Evolutionary conservation across 2,797 vertebrate species (phyloP), one percentile per base, ranked within the genome.

Genomic region (Amblyopsis hoosieri): DNA sequence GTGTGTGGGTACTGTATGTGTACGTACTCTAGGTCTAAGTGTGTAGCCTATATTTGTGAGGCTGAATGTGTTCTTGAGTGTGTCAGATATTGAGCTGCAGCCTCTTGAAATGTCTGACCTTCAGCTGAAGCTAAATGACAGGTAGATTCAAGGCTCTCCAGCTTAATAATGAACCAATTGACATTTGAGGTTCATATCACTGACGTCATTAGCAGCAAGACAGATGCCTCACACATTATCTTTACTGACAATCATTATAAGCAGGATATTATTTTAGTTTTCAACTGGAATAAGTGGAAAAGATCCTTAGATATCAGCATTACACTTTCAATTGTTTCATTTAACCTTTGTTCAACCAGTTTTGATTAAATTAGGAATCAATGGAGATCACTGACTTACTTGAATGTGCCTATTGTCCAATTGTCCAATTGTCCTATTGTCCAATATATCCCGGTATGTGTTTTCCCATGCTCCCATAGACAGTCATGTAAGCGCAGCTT

Each of bases 141-240:
- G 75, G 76, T 80, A 62, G 74, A 68, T 79, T 75, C 66, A 53
- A 47, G 67, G 64, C 62, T 42, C 61, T 66, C 66, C 57, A 64
- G 63, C 84, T 81, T 81, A 62, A 79, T 84, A 86, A 87, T 85
- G 78, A 88, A 85, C 49, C 69, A 55, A 54, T 54, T 89, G 87
- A 85, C 85, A 88, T 88, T 88, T 87, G 76, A 67, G 82, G 79
- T 78, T 81, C 56, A 66, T 68, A 78, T 83, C 78, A 63, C 67
- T 45, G 6, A 66, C 66, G n/a, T 57, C 71, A 65, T 80, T 68
- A 76, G 54, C 74, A 72, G 66, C 64, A 72, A 53, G 19, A 47
- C 54, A 17, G 54, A 74, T 55, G 69, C 60, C 66, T 61, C 70
- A 74, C 65, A 57, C 64, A 60, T 64, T 69, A 50, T 55, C 31